These are phyloP conservation scores for Cryptops parisi DNA, from an alignment of 2,888 invertebrate species.

Conservation along the genomic window DNA sequence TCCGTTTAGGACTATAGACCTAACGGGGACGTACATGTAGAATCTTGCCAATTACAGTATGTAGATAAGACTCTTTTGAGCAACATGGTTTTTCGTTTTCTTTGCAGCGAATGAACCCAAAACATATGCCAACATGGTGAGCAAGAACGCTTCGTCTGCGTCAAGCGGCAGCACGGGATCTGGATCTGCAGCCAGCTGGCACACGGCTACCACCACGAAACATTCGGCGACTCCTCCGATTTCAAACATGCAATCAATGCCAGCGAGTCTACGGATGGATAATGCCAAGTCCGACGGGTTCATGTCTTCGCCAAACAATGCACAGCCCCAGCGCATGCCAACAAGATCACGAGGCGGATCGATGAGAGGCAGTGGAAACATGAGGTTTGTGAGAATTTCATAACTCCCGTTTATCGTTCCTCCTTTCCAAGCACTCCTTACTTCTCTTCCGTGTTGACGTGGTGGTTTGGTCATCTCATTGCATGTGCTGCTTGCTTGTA, in stretches of 20 bases:
- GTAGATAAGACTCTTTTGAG: no score
- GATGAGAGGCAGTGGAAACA: no score
- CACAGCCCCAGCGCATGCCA: constrained; percentile 7
- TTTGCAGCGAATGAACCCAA: constrained; percentile 52
- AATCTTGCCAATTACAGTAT: constrained; percentile 9
- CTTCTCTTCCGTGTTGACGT: no score
- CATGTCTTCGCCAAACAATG: background rate
- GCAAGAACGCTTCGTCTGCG: constrained; percentile 19
- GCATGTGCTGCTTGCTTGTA: no score
- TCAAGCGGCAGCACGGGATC: constrained; percentile 7
- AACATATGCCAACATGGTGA: constrained; percentile 75
- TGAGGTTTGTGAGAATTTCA: no score
- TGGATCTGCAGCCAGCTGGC: constrained; percentile 3
- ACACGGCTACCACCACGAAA: background rate
- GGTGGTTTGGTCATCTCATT: no score
- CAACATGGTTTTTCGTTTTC: no score
- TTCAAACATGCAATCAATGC: constrained; percentile 8
- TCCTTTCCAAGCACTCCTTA: no score
- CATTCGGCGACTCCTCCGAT: background rate
- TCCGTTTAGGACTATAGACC: background rate
- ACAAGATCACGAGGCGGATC: background rate
- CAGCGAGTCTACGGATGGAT: constrained; percentile 16
- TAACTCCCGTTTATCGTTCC: no score
- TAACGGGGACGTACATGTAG: background rate
- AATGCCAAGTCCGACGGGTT: constrained; percentile 10